Evolutionary conservation across 92 coral and sea anemone genomes (phyloP).

Genomic region (Scolanthus callimorphus): DNA sequence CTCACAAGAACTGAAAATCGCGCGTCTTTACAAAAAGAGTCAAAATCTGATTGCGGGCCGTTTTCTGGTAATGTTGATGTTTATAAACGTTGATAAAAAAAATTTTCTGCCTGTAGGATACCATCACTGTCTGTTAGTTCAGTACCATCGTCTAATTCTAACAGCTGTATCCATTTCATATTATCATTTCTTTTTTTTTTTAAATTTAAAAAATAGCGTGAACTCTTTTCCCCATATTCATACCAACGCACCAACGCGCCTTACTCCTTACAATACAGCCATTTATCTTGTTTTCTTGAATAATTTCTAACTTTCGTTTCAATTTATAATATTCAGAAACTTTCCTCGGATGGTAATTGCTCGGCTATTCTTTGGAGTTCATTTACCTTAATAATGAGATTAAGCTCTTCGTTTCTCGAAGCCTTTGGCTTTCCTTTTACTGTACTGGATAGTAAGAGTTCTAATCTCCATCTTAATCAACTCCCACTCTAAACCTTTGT

Average conservation of each 20-base stretch:
- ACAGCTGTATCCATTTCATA: neutral
- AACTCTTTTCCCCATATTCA: slow-evolving; percentile 18
- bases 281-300: neutral
- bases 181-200: slow-evolving; percentile 7
- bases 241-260: slow-evolving; percentile 16
- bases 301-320: slow-evolving; percentile 14
- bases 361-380: slow-evolving; percentile 5
- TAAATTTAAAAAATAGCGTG: slow-evolving; percentile 2
- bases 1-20: neutral
- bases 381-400: neutral
- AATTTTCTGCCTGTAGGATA: slow-evolving; percentile 2
- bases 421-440: slow-evolving; percentile 8
- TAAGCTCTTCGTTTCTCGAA: slow-evolving; percentile 2
- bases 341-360: neutral
- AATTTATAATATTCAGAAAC: slow-evolving; percentile 6
- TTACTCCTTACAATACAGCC: slow-evolving; percentile 25
- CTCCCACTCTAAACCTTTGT: slow-evolving; percentile 6
- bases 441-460: slow-evolving; percentile 15
- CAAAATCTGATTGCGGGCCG: neutral
- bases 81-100: slow-evolving; percentile 9
- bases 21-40: neutral
- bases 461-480: slow-evolving; percentile 23
- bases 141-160: neutral
- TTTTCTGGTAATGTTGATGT: neutral
- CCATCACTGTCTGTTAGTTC: neutral